These are phyloP conservation scores for Lagocephalus sceleratus DNA, from an alignment of 2,797 vertebrate species.

Conservation along the genomic window DNA sequence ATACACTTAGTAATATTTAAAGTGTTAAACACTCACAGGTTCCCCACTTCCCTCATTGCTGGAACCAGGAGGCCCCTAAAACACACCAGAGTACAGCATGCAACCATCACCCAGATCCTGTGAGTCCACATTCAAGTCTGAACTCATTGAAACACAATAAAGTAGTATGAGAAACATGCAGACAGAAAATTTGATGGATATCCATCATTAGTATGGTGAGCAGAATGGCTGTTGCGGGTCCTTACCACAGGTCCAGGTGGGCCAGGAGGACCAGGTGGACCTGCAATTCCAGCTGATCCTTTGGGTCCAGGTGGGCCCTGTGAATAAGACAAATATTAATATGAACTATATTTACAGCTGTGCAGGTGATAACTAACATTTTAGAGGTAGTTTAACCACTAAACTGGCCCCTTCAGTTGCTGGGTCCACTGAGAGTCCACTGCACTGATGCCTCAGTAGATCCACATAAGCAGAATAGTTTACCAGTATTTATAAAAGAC, in stretches of 20 bases:
- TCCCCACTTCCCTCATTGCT: conserved; percentile 76
- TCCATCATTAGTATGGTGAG: not conserved
- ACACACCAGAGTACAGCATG: conserved; percentile 60
- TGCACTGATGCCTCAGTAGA: too few species aligned
- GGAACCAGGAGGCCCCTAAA: conserved; percentile 76
- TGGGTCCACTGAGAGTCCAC: too few species aligned
- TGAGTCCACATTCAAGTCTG: conserved; percentile 9
- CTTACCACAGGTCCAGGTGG: conserved; percentile 72
- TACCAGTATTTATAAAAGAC: too few species aligned
- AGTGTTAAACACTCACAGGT: conserved; percentile 71
- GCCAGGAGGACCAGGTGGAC: conserved; percentile 69
- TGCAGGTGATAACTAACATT: too few species aligned
- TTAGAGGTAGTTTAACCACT: too few species aligned
- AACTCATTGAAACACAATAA: not conserved
- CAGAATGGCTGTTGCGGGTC: not conserved
- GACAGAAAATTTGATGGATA: not conserved
- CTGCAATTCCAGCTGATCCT: conserved; percentile 62
- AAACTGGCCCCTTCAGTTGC: too few species aligned
- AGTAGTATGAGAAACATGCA: conserved; percentile 1
- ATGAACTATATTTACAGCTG: not conserved
- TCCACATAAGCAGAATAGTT: too few species aligned
- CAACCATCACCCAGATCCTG: conserved; percentile 2
- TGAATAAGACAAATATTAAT: not conserved
- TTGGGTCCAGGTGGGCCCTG: conserved; percentile 74
- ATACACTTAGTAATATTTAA: conserved; percentile 34